Base-by-base conservation (phyloP, 2,888 invertebrate genomes). In the Pyralis farinalis region DNA sequence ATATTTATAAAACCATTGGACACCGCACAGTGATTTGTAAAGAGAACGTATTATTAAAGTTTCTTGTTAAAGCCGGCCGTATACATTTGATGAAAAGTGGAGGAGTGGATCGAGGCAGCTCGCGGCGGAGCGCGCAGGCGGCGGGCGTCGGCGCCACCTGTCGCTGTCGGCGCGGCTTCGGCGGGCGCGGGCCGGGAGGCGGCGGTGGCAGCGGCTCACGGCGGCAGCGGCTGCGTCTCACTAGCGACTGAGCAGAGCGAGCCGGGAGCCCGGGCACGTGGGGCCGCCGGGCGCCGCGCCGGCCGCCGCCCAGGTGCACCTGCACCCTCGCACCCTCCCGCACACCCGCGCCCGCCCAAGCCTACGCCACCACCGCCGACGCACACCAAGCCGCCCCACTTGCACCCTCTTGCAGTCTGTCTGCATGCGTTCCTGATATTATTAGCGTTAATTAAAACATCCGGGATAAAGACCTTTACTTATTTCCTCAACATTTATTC, bases 221-320 rank as follows among this genome's bases (percentile, higher is more conserved):
- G 44, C 48, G 54, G 43, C 16, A 16, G 16, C 59, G 64, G 62
- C n/a, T n/a, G n/a, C 60, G 63, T 72, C 75, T 72, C 62, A 61
- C 68, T 60, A 67, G 73, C 79, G 70, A 79, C 80, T 81, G 77
- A 71, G 69, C 34, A 10, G 16, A 4, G 4, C 16, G 16, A 16
- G 16, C 16, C 16, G 16, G 27, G 60, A 53, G 71, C 75, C 78
- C 78, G 77, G 80, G 83, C 84, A 80, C 84, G 82, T 79, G 83
- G 71, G 59, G 62, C 61, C 49, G 56, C 57, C 63, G 61, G 53
- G 49, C 53, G 72, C 66, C 65, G 65, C 65, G 71, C 71, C 77
- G 75, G 67, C 75, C 79, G 77, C 81, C 81, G 80, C 82, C 83
- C 83, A 81, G 80, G 80, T 82, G 83, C 83, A 83, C 74, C 65